These are phyloP conservation scores for Amia ocellicauda DNA, from an alignment of 2,113 vertebrate genomes.

Conservation along the genomic window DNA sequence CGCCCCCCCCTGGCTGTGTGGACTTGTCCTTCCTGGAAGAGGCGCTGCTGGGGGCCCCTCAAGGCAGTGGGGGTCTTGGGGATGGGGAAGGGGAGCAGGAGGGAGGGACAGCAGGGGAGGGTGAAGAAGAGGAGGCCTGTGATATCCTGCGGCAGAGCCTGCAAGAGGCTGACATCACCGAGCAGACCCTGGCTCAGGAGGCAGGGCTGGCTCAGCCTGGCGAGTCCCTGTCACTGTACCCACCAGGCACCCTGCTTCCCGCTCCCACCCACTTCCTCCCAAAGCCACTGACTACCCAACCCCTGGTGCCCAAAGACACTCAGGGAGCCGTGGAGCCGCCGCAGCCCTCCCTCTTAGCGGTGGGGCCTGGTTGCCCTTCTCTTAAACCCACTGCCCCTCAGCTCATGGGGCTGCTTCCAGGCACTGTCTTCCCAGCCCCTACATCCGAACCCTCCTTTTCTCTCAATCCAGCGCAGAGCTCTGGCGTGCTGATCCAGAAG, in stretches of 20 bases:
- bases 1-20: constrained; percentile 61
- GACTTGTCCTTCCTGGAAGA: constrained; percentile 75
- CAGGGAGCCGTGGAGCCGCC: constrained; percentile 69
- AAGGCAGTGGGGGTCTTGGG: constrained; percentile 44
- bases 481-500: constrained; percentile 66
- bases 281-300: constrained; percentile 52
- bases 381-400: constrained; percentile 64
- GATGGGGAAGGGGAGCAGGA: constrained; percentile 42
- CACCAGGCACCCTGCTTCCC: constrained; percentile 45
- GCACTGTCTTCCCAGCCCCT: constrained; percentile 62
- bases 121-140: constrained; percentile 52
- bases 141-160: constrained; percentile 73
- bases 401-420: constrained; percentile 67
- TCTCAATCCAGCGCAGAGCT: constrained; percentile 58
- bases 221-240: constrained; percentile 56
- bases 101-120: constrained; percentile 37
- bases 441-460: constrained; percentile 62
- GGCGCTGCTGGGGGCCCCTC: constrained; percentile 65
- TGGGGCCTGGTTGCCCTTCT: constrained; percentile 67
- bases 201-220: constrained; percentile 54
- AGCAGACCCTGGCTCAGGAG: constrained; percentile 70
- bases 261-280: constrained; percentile 48
- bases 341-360: constrained; percentile 66
- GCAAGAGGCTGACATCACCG: constrained; percentile 72
- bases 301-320: constrained; percentile 60